Evolutionary conservation across 92 coral and sea anemone species (phyloP), one percentile per base, ranked within the genome.

Genomic region (Phymanthus crucifer): DNA sequence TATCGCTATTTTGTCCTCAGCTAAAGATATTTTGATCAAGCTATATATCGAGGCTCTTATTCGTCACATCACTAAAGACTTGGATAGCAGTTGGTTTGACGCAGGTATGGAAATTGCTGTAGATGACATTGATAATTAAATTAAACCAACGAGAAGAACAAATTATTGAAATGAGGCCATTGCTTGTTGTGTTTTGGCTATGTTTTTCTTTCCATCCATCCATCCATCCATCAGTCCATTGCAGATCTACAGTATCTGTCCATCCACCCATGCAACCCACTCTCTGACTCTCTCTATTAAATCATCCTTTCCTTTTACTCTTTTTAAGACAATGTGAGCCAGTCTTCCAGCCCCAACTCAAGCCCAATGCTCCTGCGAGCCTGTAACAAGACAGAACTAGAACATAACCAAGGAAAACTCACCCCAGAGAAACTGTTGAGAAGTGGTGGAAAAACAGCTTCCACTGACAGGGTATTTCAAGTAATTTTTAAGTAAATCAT

Each of bases 31-130:
- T 18, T 75, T 81, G 75, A 71, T 89, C 12, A 92, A 89, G 83
- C 66, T 83, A 66, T 89, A 87, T 77, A 79, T 92, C n/a, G 86
- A 87, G 34, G 76, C 97, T n/a, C 79, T 92, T 32, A 84, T 92
- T 31, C 78, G 84, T 19, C 90, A 89, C 80, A 78, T 92, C 48
- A 78, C 85, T 29, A 89, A 86, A 76, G 85, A 83, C 6, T 77
- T 57, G 47, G 87, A 87, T 58, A 58, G 32, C 7, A 76, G 72
- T 21, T 80, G 84, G 76, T 78, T 76, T 35, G 91, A 70, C 73
- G 34, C 76, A 68, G 91, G 91, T 87, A 19, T 13, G 78, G 32
- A 76, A 32, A 76, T n/a, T n/a, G n/a, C n/a, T n/a, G n/a, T n/a
- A n/a, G n/a, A n/a, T n/a, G n/a, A n/a, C n/a, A n/a, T n/a, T n/a